Evolutionary conservation across 2,113 vertebrate genomes (phyloP), one percentile per base, ranked within the genome.

Genomic region (Zosterops lateralis): DNA sequence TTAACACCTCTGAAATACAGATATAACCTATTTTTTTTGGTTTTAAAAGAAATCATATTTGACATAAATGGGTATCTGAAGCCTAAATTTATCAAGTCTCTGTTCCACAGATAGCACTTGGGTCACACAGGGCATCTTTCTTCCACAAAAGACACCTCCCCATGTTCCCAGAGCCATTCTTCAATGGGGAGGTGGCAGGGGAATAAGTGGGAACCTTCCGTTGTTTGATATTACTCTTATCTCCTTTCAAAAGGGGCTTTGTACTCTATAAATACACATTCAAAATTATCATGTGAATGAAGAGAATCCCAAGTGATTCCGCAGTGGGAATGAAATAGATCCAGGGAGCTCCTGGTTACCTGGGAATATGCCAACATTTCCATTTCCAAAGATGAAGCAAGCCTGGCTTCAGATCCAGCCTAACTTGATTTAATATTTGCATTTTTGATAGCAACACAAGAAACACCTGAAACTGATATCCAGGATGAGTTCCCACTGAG

Each of bases 221-320:
- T 89, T 93, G 51, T 72, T 60, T 70, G 82, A 83, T 34, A 72
- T 42, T 19, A 48, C 58, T 90, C 73, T 92, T 75, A 90, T 38
- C 80, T 79, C 57, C 20, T 54, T 66, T 95, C 73, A 77, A 84
- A 95, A 53, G 17, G 12, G 24, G 12, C 62, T 89, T 92, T 93
- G 89, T 82, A 87, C 84, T 89, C 38, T 91, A 75, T 38, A 96
- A 92, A 96, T 89, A 93, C 74, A 75, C 54, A 61, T 42, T 45
- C 50, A 24, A 38, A 89, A 94, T 79, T 57, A 78, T 10, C 81
- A 70, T 32, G 70, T 87, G 92, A 89, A 92, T 76, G 72, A 75
- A 91, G 54, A 82, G 57, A 91, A 38, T 65, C 92, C 87, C 91
- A 92, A 92, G 57, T 9, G 89, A 75, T 81, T 78, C 34, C 1